These are phyloP conservation scores for Coptotermes formosanus DNA, from an alignment of 1,140 invertebrate genomes.

Conservation along the genomic window DNA sequence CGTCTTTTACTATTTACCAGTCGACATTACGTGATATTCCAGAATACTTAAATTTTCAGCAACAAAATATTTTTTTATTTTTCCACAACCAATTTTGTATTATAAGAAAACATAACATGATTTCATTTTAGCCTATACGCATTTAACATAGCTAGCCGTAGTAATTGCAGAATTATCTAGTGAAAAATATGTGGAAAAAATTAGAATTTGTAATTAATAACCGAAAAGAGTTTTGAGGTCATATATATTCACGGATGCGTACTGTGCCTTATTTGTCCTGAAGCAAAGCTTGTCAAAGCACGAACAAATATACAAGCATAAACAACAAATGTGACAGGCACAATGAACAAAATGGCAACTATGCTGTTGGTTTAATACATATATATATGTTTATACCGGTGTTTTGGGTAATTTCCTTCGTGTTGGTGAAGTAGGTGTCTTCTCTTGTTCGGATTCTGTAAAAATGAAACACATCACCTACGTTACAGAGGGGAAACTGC, in stretches of 20 bases:
- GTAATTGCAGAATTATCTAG: too few relatives aligned
- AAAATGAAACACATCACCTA: background rate
- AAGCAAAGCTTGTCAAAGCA: constrained; percentile 20
- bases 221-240: background rate
- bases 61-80: too few relatives aligned
- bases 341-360: background rate
- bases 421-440: constrained; percentile 80
- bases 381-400: constrained; percentile 73
- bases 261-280: background rate
- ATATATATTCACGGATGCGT: background rate
- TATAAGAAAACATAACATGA: too few relatives aligned
- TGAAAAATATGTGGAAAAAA: too few relatives aligned
- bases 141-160: too few relatives aligned
- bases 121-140: too few relatives aligned
- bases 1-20: too few relatives aligned
- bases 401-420: constrained; percentile 91
- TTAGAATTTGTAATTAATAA: too few relatives aligned
- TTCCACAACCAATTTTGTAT: too few relatives aligned
- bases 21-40: too few relatives aligned
- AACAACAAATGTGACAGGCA: constrained; percentile 1
- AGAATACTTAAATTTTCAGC: too few relatives aligned
- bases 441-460: constrained; percentile 73
- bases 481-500: background rate
- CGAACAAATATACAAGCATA: constrained; percentile 6
- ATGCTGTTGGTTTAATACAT: background rate